Evolutionary conservation across 2,113 vertebrate genomes (phyloP).

Genomic region (Phyllostomus hastatus): DNA sequence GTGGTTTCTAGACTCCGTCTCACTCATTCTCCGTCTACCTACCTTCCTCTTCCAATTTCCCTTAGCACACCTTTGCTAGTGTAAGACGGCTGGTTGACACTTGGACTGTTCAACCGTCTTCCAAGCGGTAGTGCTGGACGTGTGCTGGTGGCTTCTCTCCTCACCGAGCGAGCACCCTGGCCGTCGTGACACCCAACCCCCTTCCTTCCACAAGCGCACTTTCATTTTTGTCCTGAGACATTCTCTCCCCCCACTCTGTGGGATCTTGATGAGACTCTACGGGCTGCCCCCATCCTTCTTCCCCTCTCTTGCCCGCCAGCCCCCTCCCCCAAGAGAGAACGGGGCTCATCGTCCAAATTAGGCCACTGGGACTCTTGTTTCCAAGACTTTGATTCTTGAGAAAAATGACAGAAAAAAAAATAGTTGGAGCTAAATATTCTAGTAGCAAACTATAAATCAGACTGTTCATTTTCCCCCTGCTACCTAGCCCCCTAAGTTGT

Average conservation of each 20-base stretch:
- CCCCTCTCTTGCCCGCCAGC: background rate
- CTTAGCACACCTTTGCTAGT: background rate
- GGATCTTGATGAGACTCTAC: background rate
- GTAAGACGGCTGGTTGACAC: rapidly evolving
- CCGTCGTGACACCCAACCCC: no score
- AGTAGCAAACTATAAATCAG: background rate
- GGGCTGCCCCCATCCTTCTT: background rate
- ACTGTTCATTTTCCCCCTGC: background rate
- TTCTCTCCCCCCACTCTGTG: background rate
- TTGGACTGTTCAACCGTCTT: background rate
- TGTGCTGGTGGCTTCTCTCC: background rate
- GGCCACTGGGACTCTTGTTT: background rate
- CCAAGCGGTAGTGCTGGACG: no score
- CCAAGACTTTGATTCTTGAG: background rate
- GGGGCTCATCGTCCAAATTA: background rate
- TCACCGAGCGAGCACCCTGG: background rate
- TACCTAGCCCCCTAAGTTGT: background rate
- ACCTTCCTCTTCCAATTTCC: background rate
- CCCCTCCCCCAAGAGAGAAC: background rate
- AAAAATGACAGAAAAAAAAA: conserved; percentile 33
- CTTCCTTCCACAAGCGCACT: background rate
- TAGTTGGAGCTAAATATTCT: background rate
- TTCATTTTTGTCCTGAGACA: background rate
- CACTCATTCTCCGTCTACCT: background rate
- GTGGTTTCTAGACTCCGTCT: background rate